These are phyloP conservation scores for Palythoa heliodiscus DNA, from an alignment of 92 coral and sea anemone genomes.

Conservation along the genomic window DNA sequence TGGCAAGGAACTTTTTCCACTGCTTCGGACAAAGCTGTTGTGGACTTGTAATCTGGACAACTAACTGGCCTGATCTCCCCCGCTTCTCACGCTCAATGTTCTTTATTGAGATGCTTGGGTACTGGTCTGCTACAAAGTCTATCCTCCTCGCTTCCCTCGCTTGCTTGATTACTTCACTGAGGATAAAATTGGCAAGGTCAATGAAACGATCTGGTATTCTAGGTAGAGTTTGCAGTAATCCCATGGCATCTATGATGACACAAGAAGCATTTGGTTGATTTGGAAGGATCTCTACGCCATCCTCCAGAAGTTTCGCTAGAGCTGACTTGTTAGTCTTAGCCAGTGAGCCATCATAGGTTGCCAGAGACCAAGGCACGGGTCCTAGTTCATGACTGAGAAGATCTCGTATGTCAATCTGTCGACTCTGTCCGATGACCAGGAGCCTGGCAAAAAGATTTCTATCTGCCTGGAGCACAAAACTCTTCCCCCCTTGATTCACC, in stretches of 20 bases:
- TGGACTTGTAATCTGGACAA: slow-evolving; percentile 53
- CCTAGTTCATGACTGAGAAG: slow-evolving; percentile 64
- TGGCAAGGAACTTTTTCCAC: slow-evolving; percentile 67
- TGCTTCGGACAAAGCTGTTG: slow-evolving; percentile 67
- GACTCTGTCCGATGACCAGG: slow-evolving; percentile 67
- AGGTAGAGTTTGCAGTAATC: slow-evolving; percentile 50
- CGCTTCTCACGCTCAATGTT: slow-evolving; percentile 62
- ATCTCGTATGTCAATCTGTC: slow-evolving; percentile 56
- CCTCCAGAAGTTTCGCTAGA: slow-evolving; percentile 63
- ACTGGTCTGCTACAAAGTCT: slow-evolving; percentile 70
- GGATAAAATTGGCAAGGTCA: slow-evolving; percentile 50
- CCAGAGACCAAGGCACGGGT: slow-evolving; percentile 76
- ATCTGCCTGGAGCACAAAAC: slow-evolving; percentile 53
- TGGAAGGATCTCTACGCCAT: slow-evolving; percentile 53
- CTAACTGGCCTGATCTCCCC: slow-evolving; percentile 53
- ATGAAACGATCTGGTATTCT: slow-evolving; percentile 61
- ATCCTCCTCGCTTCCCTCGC: slow-evolving; percentile 56
- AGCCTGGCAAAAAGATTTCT: slow-evolving; percentile 61
- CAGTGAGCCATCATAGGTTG: slow-evolving; percentile 55
- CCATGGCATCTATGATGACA: slow-evolving; percentile 76
- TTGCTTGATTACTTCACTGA: slow-evolving; percentile 41
- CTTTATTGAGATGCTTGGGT: slow-evolving; percentile 65
- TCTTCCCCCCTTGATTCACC: slow-evolving; percentile 29
- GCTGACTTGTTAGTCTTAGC: slow-evolving; percentile 63
- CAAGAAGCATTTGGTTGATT: slow-evolving; percentile 54